A percentile compares a stretch with the other conserved stretches of the same genome.
Evolutionary conservation across 2,888 invertebrate species (phyloP).

Genomic region (Volucella inflata): DNA sequence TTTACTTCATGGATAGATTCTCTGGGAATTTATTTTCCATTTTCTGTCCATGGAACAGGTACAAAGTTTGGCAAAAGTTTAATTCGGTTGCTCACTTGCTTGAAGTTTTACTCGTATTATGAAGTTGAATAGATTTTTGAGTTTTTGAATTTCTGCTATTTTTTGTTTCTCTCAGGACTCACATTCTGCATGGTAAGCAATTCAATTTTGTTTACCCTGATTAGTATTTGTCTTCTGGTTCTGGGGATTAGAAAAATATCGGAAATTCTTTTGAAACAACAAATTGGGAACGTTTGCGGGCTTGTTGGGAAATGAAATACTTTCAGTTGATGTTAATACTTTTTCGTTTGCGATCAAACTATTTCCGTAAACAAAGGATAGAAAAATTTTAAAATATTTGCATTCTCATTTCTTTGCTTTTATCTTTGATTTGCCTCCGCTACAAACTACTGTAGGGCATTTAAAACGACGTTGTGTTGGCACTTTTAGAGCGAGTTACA

Average conservation of each 20-base stretch:
- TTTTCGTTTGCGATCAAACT: no score
- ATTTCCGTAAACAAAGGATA: no score
- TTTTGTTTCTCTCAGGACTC: background rate
- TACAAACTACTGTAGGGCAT: no score
- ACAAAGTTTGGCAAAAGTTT: slow-evolving; percentile 7
- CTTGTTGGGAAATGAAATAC: no score
- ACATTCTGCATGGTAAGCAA: background rate
- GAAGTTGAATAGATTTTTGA: slow-evolving; percentile 1
- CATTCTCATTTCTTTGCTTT: no score
- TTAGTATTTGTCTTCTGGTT: slow-evolving; percentile 36
- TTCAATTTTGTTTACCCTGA: slow-evolving; percentile 19
- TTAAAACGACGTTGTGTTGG: no score
- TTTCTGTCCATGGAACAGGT: background rate
- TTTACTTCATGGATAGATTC: slow-evolving; percentile 35
- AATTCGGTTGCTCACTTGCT: slow-evolving; percentile 19
- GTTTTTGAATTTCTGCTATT: background rate
- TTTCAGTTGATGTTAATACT: no score
- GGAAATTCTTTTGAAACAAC: slow-evolving; percentile 4
- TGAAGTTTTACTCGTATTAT: slow-evolving; percentile 15
- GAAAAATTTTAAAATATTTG: no score
- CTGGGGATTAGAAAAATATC: background rate
- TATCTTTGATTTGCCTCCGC: no score
- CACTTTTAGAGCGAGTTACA: no score
- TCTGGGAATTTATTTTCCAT: background rate
- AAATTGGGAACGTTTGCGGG: background rate